Conservation (phyloP, 2,888 invertebrate species). For the Hemicrepidius hirtus region DNA sequence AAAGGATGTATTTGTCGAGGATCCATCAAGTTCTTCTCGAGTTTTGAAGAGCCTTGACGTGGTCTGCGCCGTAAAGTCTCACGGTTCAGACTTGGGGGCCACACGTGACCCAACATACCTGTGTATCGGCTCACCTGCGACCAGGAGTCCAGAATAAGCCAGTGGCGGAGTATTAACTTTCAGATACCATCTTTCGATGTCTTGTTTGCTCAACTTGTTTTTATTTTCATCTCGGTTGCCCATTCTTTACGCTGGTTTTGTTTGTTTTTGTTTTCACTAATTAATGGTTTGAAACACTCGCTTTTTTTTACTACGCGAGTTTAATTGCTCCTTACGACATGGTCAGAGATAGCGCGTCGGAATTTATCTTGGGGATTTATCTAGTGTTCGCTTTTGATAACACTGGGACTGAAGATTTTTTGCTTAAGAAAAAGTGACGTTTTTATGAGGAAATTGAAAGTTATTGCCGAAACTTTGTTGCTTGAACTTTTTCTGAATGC, state of each 20-base stretch:
- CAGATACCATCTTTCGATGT: conserved; percentile 54
- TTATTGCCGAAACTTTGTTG: neutral
- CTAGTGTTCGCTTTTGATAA: conserved; percentile 27
- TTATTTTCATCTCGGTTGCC: conserved; percentile 51
- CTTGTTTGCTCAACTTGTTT: conserved; percentile 53
- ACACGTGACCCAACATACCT: conserved; percentile 54
- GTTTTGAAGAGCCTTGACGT: conserved; percentile 47
- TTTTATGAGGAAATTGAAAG: conserved; percentile 21
- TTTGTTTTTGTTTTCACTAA: conserved; percentile 53
- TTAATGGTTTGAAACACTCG: conserved; percentile 51
- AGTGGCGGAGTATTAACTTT: conserved; percentile 55
- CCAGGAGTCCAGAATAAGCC: conserved; percentile 51
- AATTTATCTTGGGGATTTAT: conserved; percentile 47
- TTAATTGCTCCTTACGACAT: conserved; percentile 53
- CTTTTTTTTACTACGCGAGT: conserved; percentile 47
- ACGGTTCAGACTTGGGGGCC: conserved; percentile 47
- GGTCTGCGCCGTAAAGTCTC: conserved; percentile 53
- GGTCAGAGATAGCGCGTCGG: conserved; percentile 42
- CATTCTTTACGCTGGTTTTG: conserved; percentile 48
- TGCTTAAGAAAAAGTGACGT: conserved; percentile 9
- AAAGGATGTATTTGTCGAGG: conserved; percentile 17
- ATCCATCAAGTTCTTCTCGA: conserved; percentile 23
- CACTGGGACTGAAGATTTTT: conserved; percentile 16
- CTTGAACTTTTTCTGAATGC: neutral
- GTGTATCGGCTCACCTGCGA: conserved; percentile 49